Percentiles rank a stretch among this genome's conserved stretches.
phyloP scores from a whole-genome alignment of 2,797 vertebrate species.

The Alcedo quadribrachys region DNA sequence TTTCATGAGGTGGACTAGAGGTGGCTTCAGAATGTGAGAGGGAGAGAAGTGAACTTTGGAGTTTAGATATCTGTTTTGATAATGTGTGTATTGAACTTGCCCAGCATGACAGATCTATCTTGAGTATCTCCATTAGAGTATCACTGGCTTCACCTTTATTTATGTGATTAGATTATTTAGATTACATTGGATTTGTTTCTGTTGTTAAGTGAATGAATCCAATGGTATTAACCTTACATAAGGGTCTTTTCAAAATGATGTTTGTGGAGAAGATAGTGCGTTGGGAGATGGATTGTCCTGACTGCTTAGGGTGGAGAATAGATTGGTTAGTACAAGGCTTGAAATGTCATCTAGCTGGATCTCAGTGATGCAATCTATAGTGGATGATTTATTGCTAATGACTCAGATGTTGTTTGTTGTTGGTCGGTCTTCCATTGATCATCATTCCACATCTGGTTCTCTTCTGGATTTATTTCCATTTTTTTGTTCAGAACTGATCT shows the following conservation, averaged over 20 bases:
- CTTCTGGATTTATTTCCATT: neutral
- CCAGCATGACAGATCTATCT: too few relatives aligned
- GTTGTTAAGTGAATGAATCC: neutral
- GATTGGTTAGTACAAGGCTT: neutral
- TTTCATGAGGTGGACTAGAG: too few relatives aligned
- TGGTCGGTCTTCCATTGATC: neutral
- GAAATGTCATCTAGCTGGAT: constrained; percentile 59
- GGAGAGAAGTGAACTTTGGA: too few relatives aligned
- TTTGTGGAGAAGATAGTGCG: neutral
- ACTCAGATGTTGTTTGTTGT: constrained; percentile 23
- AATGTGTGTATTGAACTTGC: too few relatives aligned
- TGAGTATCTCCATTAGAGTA: too few relatives aligned
- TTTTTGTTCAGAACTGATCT: neutral
- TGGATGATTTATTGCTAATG: neutral
- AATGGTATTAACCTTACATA: neutral
- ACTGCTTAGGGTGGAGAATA: neutral
- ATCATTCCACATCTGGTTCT: neutral
- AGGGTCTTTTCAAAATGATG: neutral
- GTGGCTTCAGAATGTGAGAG: too few relatives aligned
- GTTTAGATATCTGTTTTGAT: too few relatives aligned
- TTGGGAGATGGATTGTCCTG: neutral
- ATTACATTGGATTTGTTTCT: neutral
- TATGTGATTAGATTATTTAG: neutral
- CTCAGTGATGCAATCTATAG: constrained; percentile 24
- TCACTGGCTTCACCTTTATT: neutral